These are phyloP conservation scores for Drosophila malerkotliana DNA, from an alignment of 1,140 invertebrate species.

Conservation along the genomic window DNA sequence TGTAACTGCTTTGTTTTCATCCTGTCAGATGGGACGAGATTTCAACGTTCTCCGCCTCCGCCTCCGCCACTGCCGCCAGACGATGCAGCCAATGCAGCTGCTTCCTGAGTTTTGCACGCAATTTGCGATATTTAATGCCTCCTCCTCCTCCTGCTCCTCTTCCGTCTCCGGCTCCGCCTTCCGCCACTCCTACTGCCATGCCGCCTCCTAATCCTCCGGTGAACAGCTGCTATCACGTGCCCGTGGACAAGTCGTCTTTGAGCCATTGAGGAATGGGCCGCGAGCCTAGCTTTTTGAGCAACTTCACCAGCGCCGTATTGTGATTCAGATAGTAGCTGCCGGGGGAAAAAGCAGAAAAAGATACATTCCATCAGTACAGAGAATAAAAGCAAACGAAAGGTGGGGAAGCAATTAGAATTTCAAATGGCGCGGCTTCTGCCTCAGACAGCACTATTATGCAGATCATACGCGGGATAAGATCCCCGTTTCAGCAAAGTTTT, in stretches of 20 bases:
- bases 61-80: slow-evolving; percentile 22
- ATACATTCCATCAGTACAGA: slow-evolving; percentile 11
- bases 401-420: slow-evolving; percentile 42
- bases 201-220: slow-evolving; percentile 13
- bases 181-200: slow-evolving; percentile 13
- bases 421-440: slow-evolving; percentile 26
- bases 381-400: slow-evolving; percentile 12
- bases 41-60: slow-evolving; percentile 3
- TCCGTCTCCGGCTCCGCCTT: slow-evolving; percentile 8
- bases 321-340: slow-evolving; percentile 94
- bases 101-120: slow-evolving; percentile 81
- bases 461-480: slow-evolving; percentile 29
- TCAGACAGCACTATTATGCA: slow-evolving; percentile 31
- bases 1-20: slow-evolving; percentile 10
- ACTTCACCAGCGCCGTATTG: slow-evolving; percentile 96
- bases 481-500: slow-evolving; percentile 19
- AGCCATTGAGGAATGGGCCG: slow-evolving; percentile 95
- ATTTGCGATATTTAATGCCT: slow-evolving; percentile 73
- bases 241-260: slow-evolving; percentile 91
- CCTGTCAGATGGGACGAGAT: slow-evolving; percentile 41
- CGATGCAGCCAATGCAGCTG: slow-evolving; percentile 75
- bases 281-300: slow-evolving; percentile 92
- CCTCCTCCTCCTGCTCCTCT: slow-evolving; percentile 43
- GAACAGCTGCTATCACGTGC: slow-evolving; percentile 79
- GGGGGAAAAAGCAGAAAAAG: slow-evolving; percentile 8